Evolutionary conservation across 1,140 invertebrate genomes (phyloP), one percentile per base, ranked within the genome.

Genomic region (Tetranychus cinnabarinus): DNA sequence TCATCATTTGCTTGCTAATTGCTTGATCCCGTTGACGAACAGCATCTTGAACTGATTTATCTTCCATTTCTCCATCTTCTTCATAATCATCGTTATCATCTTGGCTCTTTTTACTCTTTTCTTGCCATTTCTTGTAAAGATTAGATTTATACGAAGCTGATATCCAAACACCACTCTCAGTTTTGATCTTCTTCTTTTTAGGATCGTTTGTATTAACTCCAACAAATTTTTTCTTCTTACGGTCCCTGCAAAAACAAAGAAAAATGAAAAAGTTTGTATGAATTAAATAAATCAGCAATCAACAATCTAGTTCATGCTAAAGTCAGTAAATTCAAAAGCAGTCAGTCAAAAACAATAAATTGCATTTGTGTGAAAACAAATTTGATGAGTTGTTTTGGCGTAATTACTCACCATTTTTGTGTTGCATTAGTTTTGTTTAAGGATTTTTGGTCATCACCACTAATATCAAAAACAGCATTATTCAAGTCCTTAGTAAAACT

Each of bases 151-250:
- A 97, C 0, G 86, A 84, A 1, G 91, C 88, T 2, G 89, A 81
- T 66, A 98, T 91, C 81, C 87, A 88, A 1, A 79, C 81, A 10
- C 93, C 93, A 60, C 87, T 90, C 74, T 98, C 93, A 3, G 92
- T 96, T 64, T 82, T 82, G 65, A 97, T 93, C 74, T 88, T 90
- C 56, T 81, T 82, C 31, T 75, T 72, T 63, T 80, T 80, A 1
- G 73, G 69, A 69, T 82, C 76, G 72, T 74, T 80, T 56, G 76
- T 75, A 63, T 81, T 78, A 15, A 78, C 76, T 33, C 62, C 65
- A n/a, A 93, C 79, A 80, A 88, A 91, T 72, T 87, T 90, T 77
- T 92, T 93, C 71, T 83, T 82, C 70, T 90, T 90, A 13, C 85
- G 78, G 76, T 93, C 88, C 89, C 77, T 62, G 2, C 33, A 33